Percentiles rank a stretch among this genome's conserved stretches.
phyloP scores from a whole-genome alignment of 2,797 vertebrate species.

The Spondyliosoma cantharus region DNA sequence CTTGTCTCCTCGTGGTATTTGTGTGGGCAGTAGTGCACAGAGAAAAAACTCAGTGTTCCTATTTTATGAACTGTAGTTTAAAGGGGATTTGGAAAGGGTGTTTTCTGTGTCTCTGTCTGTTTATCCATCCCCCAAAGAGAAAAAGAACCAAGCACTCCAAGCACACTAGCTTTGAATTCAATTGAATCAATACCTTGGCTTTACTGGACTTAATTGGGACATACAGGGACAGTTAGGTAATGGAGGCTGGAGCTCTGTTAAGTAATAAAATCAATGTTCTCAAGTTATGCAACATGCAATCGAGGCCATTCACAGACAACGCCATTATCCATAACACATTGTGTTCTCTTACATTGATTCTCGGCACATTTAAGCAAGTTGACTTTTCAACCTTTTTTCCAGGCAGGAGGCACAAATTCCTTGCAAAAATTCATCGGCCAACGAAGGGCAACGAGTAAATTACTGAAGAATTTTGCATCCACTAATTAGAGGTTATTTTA shows the following conservation, averaged over 20 bases:
- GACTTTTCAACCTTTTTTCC: conserved; percentile 4
- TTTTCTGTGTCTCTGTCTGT: not conserved
- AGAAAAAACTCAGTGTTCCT: not conserved
- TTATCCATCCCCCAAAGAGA: conserved; percentile 6
- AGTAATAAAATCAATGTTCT: conserved; percentile 75
- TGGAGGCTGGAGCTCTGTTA: conserved; percentile 55
- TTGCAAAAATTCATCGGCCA: not conserved
- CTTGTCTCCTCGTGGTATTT: not conserved
- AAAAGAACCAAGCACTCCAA: not conserved
- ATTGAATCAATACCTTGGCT: conserved; percentile 60
- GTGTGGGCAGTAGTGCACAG: not conserved
- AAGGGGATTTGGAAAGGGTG: not conserved
- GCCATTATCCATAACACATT: conserved; percentile 53
- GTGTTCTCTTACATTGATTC: conserved; percentile 57
- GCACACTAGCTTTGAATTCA: conserved; percentile 14
- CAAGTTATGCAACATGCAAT: conserved; percentile 68
- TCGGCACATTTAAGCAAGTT: conserved; percentile 10
- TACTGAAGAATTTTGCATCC: not conserved
- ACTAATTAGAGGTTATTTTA: not conserved
- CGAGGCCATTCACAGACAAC: conserved; percentile 56
- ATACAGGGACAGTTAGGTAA: conserved; percentile 64
- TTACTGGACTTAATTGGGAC: conserved; percentile 50
- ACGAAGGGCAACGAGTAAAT: conserved; percentile 11
- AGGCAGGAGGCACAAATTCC: not conserved
- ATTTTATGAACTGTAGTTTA: not conserved